Evolutionary conservation across 2,113 vertebrate species (phyloP).

Genomic region (Macrotis lagotis): DNA sequence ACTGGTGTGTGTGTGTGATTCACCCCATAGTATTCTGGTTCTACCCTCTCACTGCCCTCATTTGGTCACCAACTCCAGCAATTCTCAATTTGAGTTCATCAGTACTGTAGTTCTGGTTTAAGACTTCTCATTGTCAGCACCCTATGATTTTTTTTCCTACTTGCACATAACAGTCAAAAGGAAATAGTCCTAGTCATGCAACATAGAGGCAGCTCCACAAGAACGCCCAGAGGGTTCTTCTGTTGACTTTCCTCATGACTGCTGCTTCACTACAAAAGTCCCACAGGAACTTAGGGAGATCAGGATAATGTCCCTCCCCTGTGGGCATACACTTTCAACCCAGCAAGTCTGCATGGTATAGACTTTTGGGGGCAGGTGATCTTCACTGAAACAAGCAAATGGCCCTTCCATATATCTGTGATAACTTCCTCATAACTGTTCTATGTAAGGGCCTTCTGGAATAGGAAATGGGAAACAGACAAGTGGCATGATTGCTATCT

Average conservation of each 20-base stretch:
- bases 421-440: neutral
- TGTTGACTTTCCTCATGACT: neutral
- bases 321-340: neutral
- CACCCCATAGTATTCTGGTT: neutral
- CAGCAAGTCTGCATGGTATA: neutral
- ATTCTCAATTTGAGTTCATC: neutral
- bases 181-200: neutral
- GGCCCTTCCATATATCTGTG: neutral
- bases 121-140: neutral
- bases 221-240: neutral
- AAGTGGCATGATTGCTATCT: neutral
- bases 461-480: neutral
- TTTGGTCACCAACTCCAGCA: neutral
- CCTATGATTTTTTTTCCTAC: neutral
- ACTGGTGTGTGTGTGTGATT: neutral
- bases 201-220: neutral
- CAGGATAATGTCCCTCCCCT: neutral
- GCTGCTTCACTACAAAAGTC: neutral
- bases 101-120: neutral
- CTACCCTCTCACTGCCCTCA: neutral
- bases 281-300: neutral
- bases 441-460: neutral
- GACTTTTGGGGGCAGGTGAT: neutral
- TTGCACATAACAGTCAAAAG: neutral
- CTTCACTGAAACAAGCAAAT: neutral